phyloP scores from a whole-genome alignment of 1,140 invertebrate species.

The Armadillidium nasatum region DNA sequence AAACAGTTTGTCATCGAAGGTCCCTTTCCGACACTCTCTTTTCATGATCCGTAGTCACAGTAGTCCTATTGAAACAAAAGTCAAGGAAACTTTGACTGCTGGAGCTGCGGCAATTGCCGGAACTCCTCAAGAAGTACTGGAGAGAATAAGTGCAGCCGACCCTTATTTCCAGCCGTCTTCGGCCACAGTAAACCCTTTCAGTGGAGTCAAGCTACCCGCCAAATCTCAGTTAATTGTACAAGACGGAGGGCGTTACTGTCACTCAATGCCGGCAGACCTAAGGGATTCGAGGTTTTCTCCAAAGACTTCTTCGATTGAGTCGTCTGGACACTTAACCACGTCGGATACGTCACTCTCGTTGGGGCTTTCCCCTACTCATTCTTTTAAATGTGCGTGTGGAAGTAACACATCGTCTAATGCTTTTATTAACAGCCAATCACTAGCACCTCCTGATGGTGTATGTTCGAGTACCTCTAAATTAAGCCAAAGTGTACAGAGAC shows the following conservation, averaged over 20 bases:
- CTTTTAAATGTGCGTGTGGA: constrained; percentile 29
- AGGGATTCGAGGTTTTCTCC: constrained; percentile 4
- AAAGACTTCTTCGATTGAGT: constrained; percentile 17
- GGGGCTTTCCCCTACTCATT: constrained; percentile 26
- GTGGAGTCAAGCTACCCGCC: constrained; percentile 37
- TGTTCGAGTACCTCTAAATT: constrained; percentile 27
- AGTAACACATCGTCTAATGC: constrained; percentile 31
- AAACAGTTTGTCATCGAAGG: constrained; percentile 54
- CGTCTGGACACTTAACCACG: constrained; percentile 30
- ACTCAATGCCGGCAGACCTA: constrained; percentile 32
- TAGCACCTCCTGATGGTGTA: no score
- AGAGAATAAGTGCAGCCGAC: constrained; percentile 42
- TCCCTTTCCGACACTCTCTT: constrained; percentile 63
- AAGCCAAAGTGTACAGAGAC: constrained; percentile 16
- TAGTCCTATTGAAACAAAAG: constrained; percentile 36
- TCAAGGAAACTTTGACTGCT: constrained; percentile 16
- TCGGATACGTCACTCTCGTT: constrained; percentile 32
- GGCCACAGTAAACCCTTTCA: constrained; percentile 40
- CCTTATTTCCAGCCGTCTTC: constrained; percentile 42
- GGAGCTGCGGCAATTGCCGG: constrained; percentile 28
- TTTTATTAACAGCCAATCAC: constrained; percentile 20
- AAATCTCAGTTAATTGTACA: constrained; percentile 38
- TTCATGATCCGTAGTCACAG: constrained; percentile 46
- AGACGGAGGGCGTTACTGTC: constrained; percentile 40
- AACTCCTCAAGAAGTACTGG: constrained; percentile 40